These are phyloP conservation scores for Frankliniella fusca DNA, from an alignment of 2,888 invertebrate species.

Conservation along the genomic window DNA sequence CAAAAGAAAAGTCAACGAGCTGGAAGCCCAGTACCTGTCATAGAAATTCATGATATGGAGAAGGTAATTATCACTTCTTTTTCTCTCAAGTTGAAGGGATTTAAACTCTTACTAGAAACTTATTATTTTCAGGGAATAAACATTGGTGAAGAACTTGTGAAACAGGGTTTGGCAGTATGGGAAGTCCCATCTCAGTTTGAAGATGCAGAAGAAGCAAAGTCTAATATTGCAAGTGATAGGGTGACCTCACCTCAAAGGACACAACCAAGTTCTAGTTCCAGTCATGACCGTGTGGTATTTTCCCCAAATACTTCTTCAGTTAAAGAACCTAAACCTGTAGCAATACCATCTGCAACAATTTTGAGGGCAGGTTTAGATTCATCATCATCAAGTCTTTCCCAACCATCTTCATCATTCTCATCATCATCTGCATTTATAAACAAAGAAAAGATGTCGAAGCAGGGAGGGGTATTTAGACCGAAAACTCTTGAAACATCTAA, in stretches of 20 bases:
- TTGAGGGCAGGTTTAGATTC: not conserved
- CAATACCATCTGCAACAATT: not conserved
- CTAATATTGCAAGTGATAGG: not conserved
- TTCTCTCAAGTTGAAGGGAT: not conserved
- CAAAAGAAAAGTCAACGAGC: slow-evolving; percentile 37
- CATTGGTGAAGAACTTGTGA: slow-evolving; percentile 39
- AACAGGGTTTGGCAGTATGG: slow-evolving; percentile 37
- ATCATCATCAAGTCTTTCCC: not conserved
- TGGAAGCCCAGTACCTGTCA: slow-evolving; percentile 62
- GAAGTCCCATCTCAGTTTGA: not conserved
- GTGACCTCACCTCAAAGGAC: not conserved
- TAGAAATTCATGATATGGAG: slow-evolving; percentile 65
- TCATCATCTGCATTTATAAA: slow-evolving; percentile 2
- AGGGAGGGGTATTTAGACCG: not conserved
- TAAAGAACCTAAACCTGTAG: not conserved
- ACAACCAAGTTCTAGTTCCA: not conserved
- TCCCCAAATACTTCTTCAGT: not conserved
- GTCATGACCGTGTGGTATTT: not conserved
- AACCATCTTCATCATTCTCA: not conserved
- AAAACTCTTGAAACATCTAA: not conserved
- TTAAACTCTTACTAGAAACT: not conserved
- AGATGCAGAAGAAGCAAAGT: not conserved
- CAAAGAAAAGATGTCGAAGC: not conserved
- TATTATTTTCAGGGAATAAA: slow-evolving; percentile 37
- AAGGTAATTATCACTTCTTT: not conserved